These are phyloP conservation scores for Pluvialis apricaria DNA, from an alignment of 2,113 vertebrate genomes.

Conservation along the genomic window DNA sequence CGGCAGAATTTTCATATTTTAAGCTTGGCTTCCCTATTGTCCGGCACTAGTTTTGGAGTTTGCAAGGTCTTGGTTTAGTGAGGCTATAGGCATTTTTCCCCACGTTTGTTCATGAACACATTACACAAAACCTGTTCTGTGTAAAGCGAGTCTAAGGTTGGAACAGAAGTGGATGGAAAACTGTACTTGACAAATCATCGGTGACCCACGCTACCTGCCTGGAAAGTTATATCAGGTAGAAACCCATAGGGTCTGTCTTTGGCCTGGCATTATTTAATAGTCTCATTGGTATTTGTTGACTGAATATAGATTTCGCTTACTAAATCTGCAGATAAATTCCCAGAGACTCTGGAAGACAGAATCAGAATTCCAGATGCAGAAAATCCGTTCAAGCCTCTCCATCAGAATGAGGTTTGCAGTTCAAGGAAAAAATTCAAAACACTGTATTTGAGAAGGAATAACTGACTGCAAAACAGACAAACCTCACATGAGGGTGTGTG, in stretches of 20 bases:
- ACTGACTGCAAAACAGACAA: not conserved
- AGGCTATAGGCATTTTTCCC: not conserved
- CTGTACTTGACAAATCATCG: not conserved
- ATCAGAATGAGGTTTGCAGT: not conserved
- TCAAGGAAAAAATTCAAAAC: not conserved
- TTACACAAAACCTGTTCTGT: not conserved
- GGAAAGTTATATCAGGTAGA: not conserved
- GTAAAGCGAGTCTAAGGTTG: not conserved
- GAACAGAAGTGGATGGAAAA: not conserved
- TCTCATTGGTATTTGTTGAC: not conserved
- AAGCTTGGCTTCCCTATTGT: not conserved
- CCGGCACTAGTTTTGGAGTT: not conserved
- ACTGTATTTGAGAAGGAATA: not conserved
- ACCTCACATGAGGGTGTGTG: not conserved
- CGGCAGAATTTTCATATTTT: not conserved
- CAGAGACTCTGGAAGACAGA: not conserved
- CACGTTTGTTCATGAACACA: not conserved
- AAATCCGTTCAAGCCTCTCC: not conserved
- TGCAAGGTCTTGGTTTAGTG: not conserved
- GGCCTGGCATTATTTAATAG: not conserved
- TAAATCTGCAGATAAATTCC: not conserved
- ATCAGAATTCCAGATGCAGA: constrained; percentile 3
- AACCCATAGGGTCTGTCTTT: not conserved
- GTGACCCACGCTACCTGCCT: not conserved
- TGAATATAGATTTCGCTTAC: not conserved